Evolutionary conservation across 2,888 invertebrate genomes (phyloP), one percentile per base, ranked within the genome.

Genomic region (Drosophila merina): DNA sequence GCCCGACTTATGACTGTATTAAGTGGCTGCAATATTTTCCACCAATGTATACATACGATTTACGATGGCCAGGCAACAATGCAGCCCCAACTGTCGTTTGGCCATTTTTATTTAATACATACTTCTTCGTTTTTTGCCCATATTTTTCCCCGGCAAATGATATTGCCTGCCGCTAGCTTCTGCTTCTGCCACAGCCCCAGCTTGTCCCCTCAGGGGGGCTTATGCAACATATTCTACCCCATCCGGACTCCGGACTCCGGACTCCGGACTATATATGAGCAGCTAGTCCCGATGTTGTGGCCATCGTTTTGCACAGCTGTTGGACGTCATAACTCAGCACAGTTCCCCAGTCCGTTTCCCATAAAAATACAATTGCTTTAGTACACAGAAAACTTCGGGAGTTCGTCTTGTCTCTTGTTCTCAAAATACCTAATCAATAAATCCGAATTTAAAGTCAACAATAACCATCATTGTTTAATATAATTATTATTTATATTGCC

Each of bases 261-360:
- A 20, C 20, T 66, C 57, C 28, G 36, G 40, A 52, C 58, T 77
- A 68, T 60, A 66, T 68, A 54, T 56, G 71, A 51, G 44, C 30
- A 47, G 48, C 45, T 68, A 52, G 54, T 12, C 62, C 55, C 44
- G 59, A 36, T 38, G 42, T 44, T 57, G 30, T 28, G 48, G 69
- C 57, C 63, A 58, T 74, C 81, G 77, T 78, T 88, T 72, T 57
- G 75, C 81, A 64, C 84, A 84, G 86, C 84, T 86, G 88, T 74
- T 84, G 73, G 81, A 68, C 70, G 69, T 75, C 84, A 84, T 84
- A 84, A 88, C 88, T 88, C 86, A 85, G 85, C 55, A 59, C 78
- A 58, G 52, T 60, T 42, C 74, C 60, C 55, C 40, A 47, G n/a
- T 40, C 33, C 9, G 10, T 45, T 44, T 26, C 38, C 26, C 64